Conservation (phyloP, 2,888 invertebrate species). For the Chalcis sispes region DNA sequence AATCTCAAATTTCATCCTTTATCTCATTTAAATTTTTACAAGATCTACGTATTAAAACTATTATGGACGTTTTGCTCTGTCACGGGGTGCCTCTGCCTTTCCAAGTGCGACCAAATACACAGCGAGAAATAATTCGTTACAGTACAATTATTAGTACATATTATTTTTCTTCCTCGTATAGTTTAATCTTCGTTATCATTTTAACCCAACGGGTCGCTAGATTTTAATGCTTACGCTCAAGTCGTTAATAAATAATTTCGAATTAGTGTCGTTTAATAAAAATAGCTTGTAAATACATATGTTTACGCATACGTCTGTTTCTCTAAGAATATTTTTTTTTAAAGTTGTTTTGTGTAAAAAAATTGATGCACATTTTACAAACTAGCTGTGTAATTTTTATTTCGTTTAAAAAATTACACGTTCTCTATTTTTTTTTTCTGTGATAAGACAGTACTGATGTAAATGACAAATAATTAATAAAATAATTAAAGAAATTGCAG, state of each 20-base stretch:
- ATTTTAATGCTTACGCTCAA: slow-evolving; percentile 13
- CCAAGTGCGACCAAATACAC: slow-evolving; percentile 51
- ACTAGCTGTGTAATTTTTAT: slow-evolving; percentile 1
- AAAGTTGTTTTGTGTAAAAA: slow-evolving; percentile 38
- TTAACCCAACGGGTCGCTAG: neutral
- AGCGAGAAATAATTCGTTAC: slow-evolving; percentile 38
- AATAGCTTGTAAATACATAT: slow-evolving; percentile 37
- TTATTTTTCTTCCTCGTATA: neutral
- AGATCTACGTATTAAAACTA: slow-evolving; percentile 60
- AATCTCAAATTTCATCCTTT: slow-evolving; percentile 28
- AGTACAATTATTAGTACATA: slow-evolving; percentile 30
- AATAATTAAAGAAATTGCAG: no score
- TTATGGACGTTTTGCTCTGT: slow-evolving; percentile 69
- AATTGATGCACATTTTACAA: slow-evolving; percentile 2
- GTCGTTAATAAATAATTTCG: slow-evolving; percentile 13
- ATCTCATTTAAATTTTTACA: slow-evolving; percentile 15
- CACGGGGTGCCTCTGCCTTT: slow-evolving; percentile 58
- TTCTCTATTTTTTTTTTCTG: no score
- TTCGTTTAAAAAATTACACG: neutral
- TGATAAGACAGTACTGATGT: no score
- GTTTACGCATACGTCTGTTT: slow-evolving; percentile 9
- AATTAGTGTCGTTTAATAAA: slow-evolving; percentile 27
- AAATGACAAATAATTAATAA: no score
- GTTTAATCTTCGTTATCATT: neutral
- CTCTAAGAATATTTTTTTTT: slow-evolving; percentile 18